Evolutionary conservation across 2,113 vertebrate species (phyloP), one percentile per base, ranked within the genome.

Genomic region (Physeter macrocephalus): DNA sequence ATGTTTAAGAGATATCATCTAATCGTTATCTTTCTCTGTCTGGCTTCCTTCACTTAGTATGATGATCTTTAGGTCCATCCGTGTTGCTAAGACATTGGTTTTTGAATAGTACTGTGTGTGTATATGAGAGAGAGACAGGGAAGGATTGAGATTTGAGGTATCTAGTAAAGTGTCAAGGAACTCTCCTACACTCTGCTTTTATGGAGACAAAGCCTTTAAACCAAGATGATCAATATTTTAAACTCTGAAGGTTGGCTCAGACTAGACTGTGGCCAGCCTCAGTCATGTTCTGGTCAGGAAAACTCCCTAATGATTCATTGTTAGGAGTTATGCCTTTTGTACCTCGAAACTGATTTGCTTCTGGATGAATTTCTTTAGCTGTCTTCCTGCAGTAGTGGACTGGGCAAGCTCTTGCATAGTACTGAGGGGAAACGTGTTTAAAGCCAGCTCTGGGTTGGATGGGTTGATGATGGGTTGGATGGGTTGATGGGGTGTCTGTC

Each of bases 351-450:
- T 93, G 93, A 97, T 98, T 98, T 98, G 95, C 93, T 98, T 98
- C 96, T 98, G 98, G 96, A 93, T 98, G 77, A 96, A 94, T 98
- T 98, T 98, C 97, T 98, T 98, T 97, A 98, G 95, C 90, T 96
- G 93, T 97, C 86, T 98, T 98, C 98, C 98, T 98, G 96, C 95
- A 85, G 2, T 96, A 97, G 97, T 95, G 90, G 90, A 97, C 97
- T 93, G 90, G 96, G 97, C 96, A 97, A 97, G 95, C 96, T 97
- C 93, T 95, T 97, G 84, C 96, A 94, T 94, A 98, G 96, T 80
- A 96, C 93, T 17, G 34, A 98, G 97, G 93, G 93, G 97, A 98
- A 98, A 97, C 97, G 93, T 97, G 96, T 96, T 98, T 97, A 95
- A 98, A 95, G 97, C 93, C 97, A 97, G 96, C 96, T 97, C 34